Base-by-base conservation (phyloP, 2,888 invertebrate species). In the Xestia sexstrigata region DNA sequence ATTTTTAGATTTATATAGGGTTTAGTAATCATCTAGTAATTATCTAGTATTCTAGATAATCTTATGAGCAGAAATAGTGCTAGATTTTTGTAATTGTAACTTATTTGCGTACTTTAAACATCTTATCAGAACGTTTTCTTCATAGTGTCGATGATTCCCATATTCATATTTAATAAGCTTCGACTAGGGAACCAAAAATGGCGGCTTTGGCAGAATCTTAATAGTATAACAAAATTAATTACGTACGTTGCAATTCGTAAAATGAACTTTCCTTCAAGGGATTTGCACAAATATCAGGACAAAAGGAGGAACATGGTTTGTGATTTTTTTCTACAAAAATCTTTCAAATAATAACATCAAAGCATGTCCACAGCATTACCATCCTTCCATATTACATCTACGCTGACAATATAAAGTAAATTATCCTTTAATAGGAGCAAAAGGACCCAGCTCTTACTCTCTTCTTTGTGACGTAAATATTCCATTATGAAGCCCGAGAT, bases 401-500 rank as follows among this genome's bases (percentile, higher is more conserved):
- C 91, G 70, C 81, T 85, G 94, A 95, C 95, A 95, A 94, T 95
- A 93, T 92, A 89, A 93, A 93, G 92, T 93, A 95, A 95, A 96
- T 95, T 94, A 94, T 94, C 91, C 92, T 93, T 91, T 89, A 90
- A 89, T 89, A 88, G 81, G 79, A 83, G 81, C 70, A 84, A 87
- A 89, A 87, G 85, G 87, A 88, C 82, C 78, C 83, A 81, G 77
- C 84, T 73, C 75, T 87, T 81, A 77, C 84, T 84, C 76, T 79
- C 79, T 72, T 77, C 78, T 86, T 77, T 84, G 89, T 79, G 79
- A 80, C 79, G 78, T 82, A 79, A 76, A 79, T 79, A 85, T 83
- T 81, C 85, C 73, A 88, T 87, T 88, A 87, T 88, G 52, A 49
- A 62, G 39, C 58, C 76, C 42, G 55, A 79, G 68, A 78, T 80